These are phyloP conservation scores for Propithecus deckenii DNA, from an alignment of 2,797 vertebrate species.

Conservation along the genomic window DNA sequence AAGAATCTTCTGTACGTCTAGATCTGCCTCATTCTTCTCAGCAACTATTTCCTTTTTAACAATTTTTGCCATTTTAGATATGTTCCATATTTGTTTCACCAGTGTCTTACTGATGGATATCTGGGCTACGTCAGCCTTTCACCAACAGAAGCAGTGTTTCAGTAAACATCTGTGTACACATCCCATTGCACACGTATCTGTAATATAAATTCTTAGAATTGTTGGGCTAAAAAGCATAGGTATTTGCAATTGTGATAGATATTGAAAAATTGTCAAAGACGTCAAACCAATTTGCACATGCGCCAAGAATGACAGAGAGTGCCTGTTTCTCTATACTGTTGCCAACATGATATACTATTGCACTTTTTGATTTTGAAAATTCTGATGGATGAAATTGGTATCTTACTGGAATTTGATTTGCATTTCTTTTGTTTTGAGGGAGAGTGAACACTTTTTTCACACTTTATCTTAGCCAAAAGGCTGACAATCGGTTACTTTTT, in stretches of 20 bases:
- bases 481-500: neutral
- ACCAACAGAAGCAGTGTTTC: neutral
- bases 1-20: neutral
- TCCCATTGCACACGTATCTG: neutral
- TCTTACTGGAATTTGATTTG: constrained; percentile 14
- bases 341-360: neutral
- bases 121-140: neutral
- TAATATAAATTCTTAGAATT: neutral
- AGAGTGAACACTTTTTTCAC: neutral
- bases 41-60: neutral
- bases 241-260: neutral
- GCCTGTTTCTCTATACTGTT: neutral
- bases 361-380: neutral
- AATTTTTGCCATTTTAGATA: neutral
- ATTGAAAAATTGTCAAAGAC: neutral
- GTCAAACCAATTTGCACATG: neutral
- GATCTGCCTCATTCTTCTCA: neutral
- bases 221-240: neutral
- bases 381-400: neutral
- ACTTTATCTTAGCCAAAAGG: too few relatives aligned
- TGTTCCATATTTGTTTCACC: neutral
- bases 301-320: neutral
- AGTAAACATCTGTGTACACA: neutral
- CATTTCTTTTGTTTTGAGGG: neutral
- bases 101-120: neutral